Percentiles rank a stretch among this genome's conserved stretches.
phyloP scores from a whole-genome alignment of 2,113 vertebrate species.

The Rattus norvegicus region DNA sequence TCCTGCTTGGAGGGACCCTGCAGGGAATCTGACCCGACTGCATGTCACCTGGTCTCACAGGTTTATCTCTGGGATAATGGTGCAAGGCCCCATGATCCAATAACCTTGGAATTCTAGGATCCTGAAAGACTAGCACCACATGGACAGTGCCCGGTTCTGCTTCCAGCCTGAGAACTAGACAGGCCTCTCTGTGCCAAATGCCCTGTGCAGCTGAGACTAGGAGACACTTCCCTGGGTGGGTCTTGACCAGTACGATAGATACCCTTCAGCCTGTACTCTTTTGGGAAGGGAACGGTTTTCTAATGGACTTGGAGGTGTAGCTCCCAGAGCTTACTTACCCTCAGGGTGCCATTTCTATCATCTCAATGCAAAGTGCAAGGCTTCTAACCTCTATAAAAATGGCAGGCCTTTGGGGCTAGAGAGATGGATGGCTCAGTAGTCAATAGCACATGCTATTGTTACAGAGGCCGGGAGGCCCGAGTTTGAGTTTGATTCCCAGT shows the following conservation, averaged over 20 bases:
- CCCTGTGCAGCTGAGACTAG: neutral
- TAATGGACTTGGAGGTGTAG: neutral
- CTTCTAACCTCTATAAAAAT: neutral
- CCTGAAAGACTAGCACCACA: neutral
- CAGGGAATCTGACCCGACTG: neutral
- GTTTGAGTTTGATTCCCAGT: neutral
- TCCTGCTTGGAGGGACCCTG: neutral
- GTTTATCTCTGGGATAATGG: neutral
- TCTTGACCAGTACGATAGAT: neutral
- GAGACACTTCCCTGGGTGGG: neutral
- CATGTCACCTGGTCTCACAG: neutral
- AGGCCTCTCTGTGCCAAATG: neutral
- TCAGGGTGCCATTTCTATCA: neutral
- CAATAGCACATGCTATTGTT: neutral
- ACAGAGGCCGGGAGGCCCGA: too few relatives aligned
- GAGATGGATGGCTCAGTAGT: neutral
- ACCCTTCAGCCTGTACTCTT: neutral
- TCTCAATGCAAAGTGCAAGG: neutral
- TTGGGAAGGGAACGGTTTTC: neutral
- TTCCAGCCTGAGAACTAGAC: neutral
- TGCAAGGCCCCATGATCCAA: neutral
- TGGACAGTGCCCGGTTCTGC: neutral
- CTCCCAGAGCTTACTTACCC: neutral
- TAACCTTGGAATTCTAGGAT: neutral
- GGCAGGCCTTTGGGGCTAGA: neutral